Percentiles rank a stretch among this genome's conserved stretches.
Conservation (phyloP, 2,888 invertebrate genomes). For the Tipula lateralis region DNA sequence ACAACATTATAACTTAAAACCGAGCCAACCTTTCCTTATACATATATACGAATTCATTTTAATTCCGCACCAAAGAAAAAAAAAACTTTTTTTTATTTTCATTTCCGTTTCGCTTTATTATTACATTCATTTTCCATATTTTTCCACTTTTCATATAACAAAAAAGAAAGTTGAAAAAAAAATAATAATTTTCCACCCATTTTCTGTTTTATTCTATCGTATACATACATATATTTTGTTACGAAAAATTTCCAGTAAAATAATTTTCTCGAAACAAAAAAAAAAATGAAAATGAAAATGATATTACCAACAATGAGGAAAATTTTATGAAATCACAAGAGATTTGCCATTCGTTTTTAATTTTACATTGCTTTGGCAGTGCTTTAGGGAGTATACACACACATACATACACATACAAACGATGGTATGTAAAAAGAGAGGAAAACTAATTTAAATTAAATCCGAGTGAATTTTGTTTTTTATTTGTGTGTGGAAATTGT, state of each 20-base stretch:
- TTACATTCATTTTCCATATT: slow-evolving; percentile 11
- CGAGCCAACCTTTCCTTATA: background rate
- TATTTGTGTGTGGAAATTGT: background rate
- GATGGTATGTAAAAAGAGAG: background rate
- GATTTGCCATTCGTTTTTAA: background rate
- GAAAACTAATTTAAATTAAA: slow-evolving; percentile 11
- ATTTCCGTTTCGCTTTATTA: slow-evolving; percentile 7
- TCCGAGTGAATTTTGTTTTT: background rate
- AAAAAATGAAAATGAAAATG: background rate
- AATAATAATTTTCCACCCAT: slow-evolving; percentile 6
- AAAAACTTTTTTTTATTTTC: background rate
- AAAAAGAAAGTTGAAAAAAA: no score
- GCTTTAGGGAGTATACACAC: background rate
- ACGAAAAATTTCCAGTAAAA: background rate
- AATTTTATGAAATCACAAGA: slow-evolving; percentile 19
- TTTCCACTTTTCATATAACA: background rate
- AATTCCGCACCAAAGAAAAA: background rate
- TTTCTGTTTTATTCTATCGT: background rate
- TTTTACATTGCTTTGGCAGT: background rate
- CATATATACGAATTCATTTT: background rate
- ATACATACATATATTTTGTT: background rate
- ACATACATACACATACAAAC: background rate
- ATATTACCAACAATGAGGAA: slow-evolving; percentile 11
- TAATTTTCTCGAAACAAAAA: background rate
- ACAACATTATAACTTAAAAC: background rate